phyloP scores from a whole-genome alignment of 2,888 invertebrate genomes.

The Melikaiella ostensackeni region DNA sequence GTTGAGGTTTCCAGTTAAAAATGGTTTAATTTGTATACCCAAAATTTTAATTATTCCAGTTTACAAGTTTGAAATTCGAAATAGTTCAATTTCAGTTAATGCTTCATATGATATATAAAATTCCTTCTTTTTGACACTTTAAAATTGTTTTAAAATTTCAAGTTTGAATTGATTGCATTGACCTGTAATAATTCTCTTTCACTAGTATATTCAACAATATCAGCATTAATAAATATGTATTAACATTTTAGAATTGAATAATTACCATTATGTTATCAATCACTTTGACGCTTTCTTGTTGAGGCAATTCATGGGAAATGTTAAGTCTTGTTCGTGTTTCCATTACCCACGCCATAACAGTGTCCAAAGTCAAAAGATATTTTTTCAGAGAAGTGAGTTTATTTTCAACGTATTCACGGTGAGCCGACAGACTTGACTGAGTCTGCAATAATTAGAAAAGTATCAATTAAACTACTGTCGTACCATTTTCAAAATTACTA shows the following conservation, averaged over 20 bases:
- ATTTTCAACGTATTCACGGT: conserved; percentile 80
- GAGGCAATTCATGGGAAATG: conserved; percentile 76
- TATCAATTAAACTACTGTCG: background rate
- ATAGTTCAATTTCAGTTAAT: too few relatives aligned
- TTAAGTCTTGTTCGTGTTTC: conserved; percentile 78
- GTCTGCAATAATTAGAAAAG: conserved; percentile 72
- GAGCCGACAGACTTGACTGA: conserved; percentile 77
- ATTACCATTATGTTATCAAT: conserved; percentile 77
- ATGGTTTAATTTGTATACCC: too few relatives aligned
- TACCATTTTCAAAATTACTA: conserved; percentile 5
- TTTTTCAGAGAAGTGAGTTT: conserved; percentile 81
- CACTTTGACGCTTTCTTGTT: conserved; percentile 74
- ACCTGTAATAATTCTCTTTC: too few relatives aligned
- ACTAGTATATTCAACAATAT: too few relatives aligned
- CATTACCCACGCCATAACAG: conserved; percentile 80
- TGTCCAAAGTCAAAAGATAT: conserved; percentile 80
- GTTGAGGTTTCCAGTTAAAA: too few relatives aligned
- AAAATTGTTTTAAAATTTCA: too few relatives aligned
- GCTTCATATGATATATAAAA: too few relatives aligned
- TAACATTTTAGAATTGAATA: conserved; percentile 8
- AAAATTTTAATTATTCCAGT: too few relatives aligned
- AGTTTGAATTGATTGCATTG: too few relatives aligned
- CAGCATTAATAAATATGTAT: conserved; percentile 6
- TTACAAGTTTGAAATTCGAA: too few relatives aligned
- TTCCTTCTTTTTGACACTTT: too few relatives aligned